A percentile compares a stretch with the other conserved stretches of the same genome.
Conservation (phyloP, 2,113 vertebrate species). For the Apodemus sylvaticus region DNA sequence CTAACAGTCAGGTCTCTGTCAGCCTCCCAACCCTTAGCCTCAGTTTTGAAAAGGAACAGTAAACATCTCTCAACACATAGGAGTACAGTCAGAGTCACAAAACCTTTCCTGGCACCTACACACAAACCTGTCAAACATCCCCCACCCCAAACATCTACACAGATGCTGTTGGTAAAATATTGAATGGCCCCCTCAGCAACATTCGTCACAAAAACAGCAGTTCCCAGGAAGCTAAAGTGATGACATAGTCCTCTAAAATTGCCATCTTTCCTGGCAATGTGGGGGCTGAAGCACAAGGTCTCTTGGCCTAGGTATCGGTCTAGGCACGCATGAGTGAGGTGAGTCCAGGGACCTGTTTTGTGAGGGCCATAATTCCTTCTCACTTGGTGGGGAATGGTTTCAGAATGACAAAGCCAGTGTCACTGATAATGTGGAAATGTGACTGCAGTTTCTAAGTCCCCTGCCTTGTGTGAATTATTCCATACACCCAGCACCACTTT, state of each 20-base stretch:
- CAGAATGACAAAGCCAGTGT: background rate
- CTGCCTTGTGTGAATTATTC: fast-evolving
- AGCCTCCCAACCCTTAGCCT: background rate
- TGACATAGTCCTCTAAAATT: background rate
- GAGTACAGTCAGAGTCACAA: conserved; percentile 31
- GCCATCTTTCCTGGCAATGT: background rate
- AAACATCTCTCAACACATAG: background rate
- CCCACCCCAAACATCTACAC: background rate
- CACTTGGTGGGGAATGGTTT: background rate
- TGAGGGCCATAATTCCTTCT: background rate
- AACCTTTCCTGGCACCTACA: conserved; percentile 8
- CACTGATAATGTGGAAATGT: fast-evolving
- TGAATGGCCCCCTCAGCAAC: conserved; percentile 54
- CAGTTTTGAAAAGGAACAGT: background rate
- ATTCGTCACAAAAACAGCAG: background rate
- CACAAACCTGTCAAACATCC: conserved; percentile 18
- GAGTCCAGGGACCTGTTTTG: background rate
- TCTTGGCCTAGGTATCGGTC: background rate
- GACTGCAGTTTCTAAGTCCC: fast-evolving
- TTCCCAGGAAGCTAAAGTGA: conserved; percentile 9
- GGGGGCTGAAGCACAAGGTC: too few species aligned
- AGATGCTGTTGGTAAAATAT: conserved; percentile 16
- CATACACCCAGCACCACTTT: fast-evolving
- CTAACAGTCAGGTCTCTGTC: conserved; percentile 56
- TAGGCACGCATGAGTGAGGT: fast-evolving